Conservation (phyloP, 2,113 vertebrate species). For the Boleophthalmus pectinirostris region DNA sequence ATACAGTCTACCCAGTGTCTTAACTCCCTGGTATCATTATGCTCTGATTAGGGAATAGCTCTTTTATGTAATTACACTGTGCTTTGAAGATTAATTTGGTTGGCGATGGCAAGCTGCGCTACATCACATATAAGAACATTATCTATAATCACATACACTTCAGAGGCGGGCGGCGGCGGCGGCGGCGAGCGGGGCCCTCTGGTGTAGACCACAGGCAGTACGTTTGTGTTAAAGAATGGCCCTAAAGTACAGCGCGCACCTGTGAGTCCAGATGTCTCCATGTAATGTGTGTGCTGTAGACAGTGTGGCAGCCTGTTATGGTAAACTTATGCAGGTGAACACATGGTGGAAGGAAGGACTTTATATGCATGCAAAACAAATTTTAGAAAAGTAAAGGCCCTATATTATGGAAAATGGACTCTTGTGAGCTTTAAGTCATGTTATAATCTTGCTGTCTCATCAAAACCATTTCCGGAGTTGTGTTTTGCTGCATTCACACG, state of each 20-base stretch:
- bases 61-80: conserved; percentile 73
- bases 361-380: too few relatives aligned
- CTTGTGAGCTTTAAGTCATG: too few relatives aligned
- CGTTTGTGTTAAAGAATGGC: not conserved
- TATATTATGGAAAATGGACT: too few relatives aligned
- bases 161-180: conserved; percentile 59
- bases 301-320: not conserved
- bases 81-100: conserved; percentile 77
- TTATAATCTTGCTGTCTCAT: too few relatives aligned
- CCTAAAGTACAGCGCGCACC: not conserved
- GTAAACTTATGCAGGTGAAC: too few relatives aligned
- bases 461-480: too few relatives aligned
- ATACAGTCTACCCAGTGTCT: conserved; percentile 55
- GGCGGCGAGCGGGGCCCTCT: conserved; percentile 47
- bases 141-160: conserved; percentile 68
- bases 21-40: conserved; percentile 74
- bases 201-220: conserved; percentile 22
- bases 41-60: conserved; percentile 71
- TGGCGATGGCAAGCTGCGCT: conserved; percentile 58
- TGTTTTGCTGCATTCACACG: too few relatives aligned
- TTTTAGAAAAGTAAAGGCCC: too few relatives aligned
- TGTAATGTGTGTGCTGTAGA: not conserved
- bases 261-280: conserved; percentile 1
- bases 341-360: too few relatives aligned
- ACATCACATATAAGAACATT: conserved; percentile 68